A percentile compares a stretch with the other conserved stretches of the same genome.
These are phyloP conservation scores for Cistogaster globosa DNA, from an alignment of 2,888 invertebrate species.

Conservation along the genomic window DNA sequence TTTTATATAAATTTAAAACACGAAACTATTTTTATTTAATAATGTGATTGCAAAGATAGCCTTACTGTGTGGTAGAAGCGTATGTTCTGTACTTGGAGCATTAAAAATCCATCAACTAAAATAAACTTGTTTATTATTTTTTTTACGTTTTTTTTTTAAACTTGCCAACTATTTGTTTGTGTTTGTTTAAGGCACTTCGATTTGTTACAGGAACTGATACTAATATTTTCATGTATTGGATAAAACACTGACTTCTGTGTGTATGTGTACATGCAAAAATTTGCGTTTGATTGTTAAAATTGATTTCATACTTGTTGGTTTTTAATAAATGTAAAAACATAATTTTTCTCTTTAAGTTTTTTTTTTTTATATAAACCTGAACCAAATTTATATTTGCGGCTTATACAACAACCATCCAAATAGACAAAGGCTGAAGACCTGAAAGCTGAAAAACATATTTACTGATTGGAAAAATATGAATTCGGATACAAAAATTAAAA, in stretches of 20 bases:
- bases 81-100: neutral
- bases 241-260: conserved; percentile 17
- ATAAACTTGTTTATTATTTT: neutral
- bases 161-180: too few relatives aligned
- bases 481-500: neutral
- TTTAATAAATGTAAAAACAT: too few relatives aligned
- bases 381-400: too few relatives aligned
- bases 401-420: too few relatives aligned
- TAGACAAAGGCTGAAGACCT: too few relatives aligned
- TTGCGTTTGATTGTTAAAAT: too few relatives aligned
- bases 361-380: too few relatives aligned
- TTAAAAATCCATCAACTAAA: conserved; percentile 51
- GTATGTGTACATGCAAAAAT: too few relatives aligned
- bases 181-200: conserved; percentile 22
- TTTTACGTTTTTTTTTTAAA: conserved; percentile 20
- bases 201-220: conserved; percentile 40
- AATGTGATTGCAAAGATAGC: neutral
- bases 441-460: conserved; percentile 11
- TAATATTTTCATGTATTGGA: conserved; percentile 26
- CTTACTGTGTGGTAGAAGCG: neutral
- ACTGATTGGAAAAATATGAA: conserved; percentile 42
- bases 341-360: too few relatives aligned
- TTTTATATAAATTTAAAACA: too few relatives aligned
- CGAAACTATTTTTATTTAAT: too few relatives aligned
- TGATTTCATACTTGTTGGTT: too few relatives aligned